Evolutionary conservation across 2,113 vertebrate genomes (phyloP).

Genomic region (Gallinago undulata): DNA sequence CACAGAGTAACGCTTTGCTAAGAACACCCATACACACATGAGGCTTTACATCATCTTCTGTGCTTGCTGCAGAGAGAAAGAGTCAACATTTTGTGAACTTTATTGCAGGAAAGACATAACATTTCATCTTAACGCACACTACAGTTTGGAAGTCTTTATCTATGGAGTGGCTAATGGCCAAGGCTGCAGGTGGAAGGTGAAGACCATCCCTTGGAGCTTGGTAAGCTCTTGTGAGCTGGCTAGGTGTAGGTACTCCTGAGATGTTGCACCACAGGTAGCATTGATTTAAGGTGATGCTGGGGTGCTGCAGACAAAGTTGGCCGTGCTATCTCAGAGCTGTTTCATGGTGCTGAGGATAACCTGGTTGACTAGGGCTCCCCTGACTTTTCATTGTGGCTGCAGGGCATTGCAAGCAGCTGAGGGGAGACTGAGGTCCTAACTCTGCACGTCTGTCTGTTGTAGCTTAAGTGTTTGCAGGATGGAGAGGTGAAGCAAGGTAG

Average conservation of each 20-base stretch:
- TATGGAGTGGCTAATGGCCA: background rate
- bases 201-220: background rate
- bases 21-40: background rate
- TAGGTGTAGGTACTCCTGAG: rapidly evolving
- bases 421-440: background rate
- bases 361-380: background rate
- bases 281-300: background rate
- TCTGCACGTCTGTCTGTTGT: background rate
- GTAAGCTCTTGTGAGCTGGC: background rate
- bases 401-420: background rate
- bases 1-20: background rate
- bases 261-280: background rate
- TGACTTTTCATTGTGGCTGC: rapidly evolving
- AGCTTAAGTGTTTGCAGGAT: background rate
- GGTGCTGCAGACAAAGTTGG: background rate
- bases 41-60: background rate
- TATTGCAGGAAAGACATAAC: background rate
- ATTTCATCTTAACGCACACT: background rate
- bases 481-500: background rate
- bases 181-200: background rate
- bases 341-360: background rate
- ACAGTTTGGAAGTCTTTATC: background rate
- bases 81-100: background rate
- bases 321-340: background rate
- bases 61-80: background rate